phyloP scores from a whole-genome alignment of 2,888 invertebrate species.

The Platynereis dumerilii region DNA sequence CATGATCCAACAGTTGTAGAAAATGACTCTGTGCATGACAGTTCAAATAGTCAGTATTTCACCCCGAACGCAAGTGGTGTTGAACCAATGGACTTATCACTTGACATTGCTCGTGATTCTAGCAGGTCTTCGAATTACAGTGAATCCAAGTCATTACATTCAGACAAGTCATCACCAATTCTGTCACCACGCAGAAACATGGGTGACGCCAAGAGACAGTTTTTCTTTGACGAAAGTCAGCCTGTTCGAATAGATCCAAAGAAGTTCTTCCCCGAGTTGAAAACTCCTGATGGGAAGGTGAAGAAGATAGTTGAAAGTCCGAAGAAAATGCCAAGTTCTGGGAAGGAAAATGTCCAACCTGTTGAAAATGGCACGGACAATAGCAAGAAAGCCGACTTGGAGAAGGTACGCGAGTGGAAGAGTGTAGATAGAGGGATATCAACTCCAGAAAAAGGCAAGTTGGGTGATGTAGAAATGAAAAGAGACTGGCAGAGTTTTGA shows the following conservation, averaged over 20 bases:
- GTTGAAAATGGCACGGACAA: constrained; percentile 4
- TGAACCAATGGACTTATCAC: constrained; percentile 8
- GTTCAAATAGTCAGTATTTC: constrained; percentile 25
- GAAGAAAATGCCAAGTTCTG: constrained; percentile 12
- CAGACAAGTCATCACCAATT: constrained; percentile 9
- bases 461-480: constrained; percentile 17
- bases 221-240: constrained; percentile 39
- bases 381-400: constrained; percentile 13
- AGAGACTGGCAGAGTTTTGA: constrained; percentile 24
- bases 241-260: constrained; percentile 40
- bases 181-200: constrained; percentile 12
- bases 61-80: constrained; percentile 23
- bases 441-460: constrained; percentile 7
- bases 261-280: constrained; percentile 14
- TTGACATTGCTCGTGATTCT: constrained; percentile 2
- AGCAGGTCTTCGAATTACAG: constrained; percentile 1
- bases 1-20: background rate
- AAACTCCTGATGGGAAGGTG: constrained; percentile 8
- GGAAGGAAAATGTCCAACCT: constrained; percentile 3
- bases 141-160: constrained; percentile 11
- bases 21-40: background rate
- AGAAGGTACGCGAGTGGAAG: constrained; percentile 41
- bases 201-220: constrained; percentile 37
- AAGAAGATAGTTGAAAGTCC: constrained; percentile 5
- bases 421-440: constrained; percentile 14